phyloP scores from a whole-genome alignment of 2,797 vertebrate genomes.

The Hippopotamyrus pictus region DNA sequence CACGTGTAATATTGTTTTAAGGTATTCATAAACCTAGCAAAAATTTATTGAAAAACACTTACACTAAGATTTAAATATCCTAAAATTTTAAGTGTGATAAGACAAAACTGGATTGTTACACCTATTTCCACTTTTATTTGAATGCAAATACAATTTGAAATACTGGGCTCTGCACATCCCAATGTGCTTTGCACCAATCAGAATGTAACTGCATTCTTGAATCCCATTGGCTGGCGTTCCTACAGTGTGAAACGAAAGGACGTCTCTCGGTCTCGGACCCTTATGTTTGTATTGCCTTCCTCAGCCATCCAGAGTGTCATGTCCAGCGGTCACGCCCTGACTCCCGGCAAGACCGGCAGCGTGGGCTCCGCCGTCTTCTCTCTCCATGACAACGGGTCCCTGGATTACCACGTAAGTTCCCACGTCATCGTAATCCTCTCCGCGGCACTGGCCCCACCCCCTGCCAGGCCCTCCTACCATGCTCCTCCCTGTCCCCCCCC shows the following conservation, averaged over 20 bases:
- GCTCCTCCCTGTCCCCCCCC: not conserved
- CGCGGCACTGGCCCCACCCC: not conserved
- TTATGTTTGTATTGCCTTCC: not conserved
- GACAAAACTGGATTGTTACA: not conserved
- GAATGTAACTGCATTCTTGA: conserved; percentile 24
- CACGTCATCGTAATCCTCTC: not conserved
- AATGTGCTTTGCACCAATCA: conserved; percentile 14
- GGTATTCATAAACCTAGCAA: not conserved
- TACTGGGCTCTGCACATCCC: not conserved
- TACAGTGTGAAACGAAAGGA: not conserved
- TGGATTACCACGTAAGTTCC: conserved; percentile 78
- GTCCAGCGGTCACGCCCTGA: conserved; percentile 78
- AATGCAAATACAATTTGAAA: not conserved
- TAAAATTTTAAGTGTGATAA: not conserved
- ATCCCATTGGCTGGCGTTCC: not conserved
- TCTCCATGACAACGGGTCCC: conserved; percentile 82
- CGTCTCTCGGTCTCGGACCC: not conserved
- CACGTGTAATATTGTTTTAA: not conserved
- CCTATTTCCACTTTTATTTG: not conserved
- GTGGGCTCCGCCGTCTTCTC: conserved; percentile 80
- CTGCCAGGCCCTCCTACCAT: not conserved
- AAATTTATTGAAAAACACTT: not conserved
- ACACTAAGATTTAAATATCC: not conserved
- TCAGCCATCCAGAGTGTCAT: conserved; percentile 88
- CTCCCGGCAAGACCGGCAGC: conserved; percentile 78